Evolutionary conservation across 2,113 vertebrate genomes (phyloP).

Genomic region (Rhinolophus ferrumequinum): DNA sequence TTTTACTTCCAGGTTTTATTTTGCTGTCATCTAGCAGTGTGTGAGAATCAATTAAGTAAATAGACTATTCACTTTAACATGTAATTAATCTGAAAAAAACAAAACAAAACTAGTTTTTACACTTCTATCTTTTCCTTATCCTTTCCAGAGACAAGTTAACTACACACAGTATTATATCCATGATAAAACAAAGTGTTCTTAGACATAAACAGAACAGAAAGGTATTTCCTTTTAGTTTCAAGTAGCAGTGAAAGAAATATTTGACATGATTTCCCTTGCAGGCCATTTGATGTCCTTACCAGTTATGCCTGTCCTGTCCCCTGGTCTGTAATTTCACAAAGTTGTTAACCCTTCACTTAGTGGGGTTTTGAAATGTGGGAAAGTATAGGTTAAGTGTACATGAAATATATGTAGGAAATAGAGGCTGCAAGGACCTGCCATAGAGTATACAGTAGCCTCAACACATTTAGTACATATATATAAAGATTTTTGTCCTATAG

Average conservation of each 20-base stretch:
- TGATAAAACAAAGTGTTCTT: neutral
- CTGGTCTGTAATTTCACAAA: neutral
- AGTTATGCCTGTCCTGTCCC: neutral
- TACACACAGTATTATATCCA: neutral
- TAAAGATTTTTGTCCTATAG: neutral
- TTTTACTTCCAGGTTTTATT: neutral
- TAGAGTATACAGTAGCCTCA: neutral
- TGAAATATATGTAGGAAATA: neutral
- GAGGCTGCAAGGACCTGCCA: neutral
- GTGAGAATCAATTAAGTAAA: neutral
- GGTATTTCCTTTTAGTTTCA: neutral
- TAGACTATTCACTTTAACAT: neutral
- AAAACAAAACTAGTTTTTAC: neutral
- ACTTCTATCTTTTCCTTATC: neutral
- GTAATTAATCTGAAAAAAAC: neutral
- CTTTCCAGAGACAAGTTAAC: neutral
- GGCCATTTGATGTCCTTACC: accelerated
- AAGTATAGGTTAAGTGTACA: neutral
- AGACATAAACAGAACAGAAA: neutral
- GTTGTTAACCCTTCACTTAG: neutral
- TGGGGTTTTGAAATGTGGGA: neutral
- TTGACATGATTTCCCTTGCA: neutral
- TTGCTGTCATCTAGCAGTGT: neutral
- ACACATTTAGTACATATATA: neutral
- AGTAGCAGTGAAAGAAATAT: neutral